Base-by-base conservation (phyloP, 2,888 invertebrate species). In the Calliphora vomitoria region DNA sequence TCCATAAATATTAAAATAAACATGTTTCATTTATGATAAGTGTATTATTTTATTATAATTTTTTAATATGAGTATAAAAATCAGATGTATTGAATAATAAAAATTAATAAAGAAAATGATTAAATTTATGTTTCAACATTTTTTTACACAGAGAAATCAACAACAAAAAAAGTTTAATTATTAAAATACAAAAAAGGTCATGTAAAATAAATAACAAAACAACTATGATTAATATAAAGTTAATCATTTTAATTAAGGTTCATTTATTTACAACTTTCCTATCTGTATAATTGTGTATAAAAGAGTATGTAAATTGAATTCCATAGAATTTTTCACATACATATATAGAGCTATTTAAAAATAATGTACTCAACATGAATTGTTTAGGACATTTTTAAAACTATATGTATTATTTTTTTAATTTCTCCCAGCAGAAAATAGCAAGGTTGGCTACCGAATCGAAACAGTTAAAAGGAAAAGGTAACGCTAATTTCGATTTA, bases 211-310 rank as follows among this genome's bases (percentile, higher is more conserved):
- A 31, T 62, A 35, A 3, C 10, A 71, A 47, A 64, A 55, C 60
- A 58, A 75, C 11, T 58, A 10, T 53, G 35, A 78, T 78, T 72
- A 72, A 74, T 72, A 72, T 60, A 81, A 71, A 38, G 47, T 81
- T 76, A 81, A 85, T 85, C 62, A 71, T 72, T 50, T 85, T 82
- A 85, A 85, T 81, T 81, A 81, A 72, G 75, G 35, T 80, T 80
- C 44, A 85, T 75, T 80, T 62, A 31, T 85, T 50, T 8, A 38
- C 11, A 6, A 41, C 6, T 66, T 64, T 15, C 47, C 20, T 79
- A 31, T 62, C 18, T 41, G 38, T 31, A 15, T 44, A 11, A 11
- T 1, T 44, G 20, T 58, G 6, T 10, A 58, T 58, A n/a, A 5
- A 8, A 6, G 15, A 4, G 1, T 50, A 5, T n/a, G n/a, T n/a